Evolutionary conservation across 2,888 invertebrate species (phyloP).

Genomic region (Lycia hirtaria): DNA sequence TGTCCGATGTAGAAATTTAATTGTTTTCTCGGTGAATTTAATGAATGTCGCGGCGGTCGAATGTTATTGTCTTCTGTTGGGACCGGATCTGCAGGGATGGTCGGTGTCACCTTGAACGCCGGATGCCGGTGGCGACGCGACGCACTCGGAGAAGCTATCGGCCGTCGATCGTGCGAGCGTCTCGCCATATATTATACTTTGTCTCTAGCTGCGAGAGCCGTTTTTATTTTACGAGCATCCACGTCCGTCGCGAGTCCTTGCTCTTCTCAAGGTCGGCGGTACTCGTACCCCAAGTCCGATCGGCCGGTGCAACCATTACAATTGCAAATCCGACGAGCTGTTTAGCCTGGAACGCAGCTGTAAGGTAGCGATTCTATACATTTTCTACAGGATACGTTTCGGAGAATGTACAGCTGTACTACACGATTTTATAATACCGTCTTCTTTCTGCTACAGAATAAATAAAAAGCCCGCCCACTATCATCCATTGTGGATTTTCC

Average conservation of each 20-base stretch:
- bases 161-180: slow-evolving; percentile 79
- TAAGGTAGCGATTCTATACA: too few relatives aligned
- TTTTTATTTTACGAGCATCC: slow-evolving; percentile 80
- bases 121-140: slow-evolving; percentile 76
- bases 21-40: slow-evolving; percentile 5
- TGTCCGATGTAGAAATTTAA: slow-evolving; percentile 12
- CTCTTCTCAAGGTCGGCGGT: slow-evolving; percentile 76
- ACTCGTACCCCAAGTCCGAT: slow-evolving; percentile 56
- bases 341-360: too few relatives aligned
- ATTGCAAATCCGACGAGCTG: slow-evolving; percentile 45
- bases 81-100: slow-evolving; percentile 80
- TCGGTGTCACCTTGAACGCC: slow-evolving; percentile 82
- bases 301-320: slow-evolving; percentile 50
- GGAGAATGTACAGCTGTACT: too few relatives aligned
- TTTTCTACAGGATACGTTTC: too few relatives aligned
- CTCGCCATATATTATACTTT: slow-evolving; percentile 75
- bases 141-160: slow-evolving; percentile 78
- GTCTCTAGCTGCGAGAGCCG: slow-evolving; percentile 69
- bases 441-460: too few relatives aligned
- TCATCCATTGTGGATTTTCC: too few relatives aligned
- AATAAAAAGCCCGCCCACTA: too few relatives aligned
- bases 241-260: slow-evolving; percentile 77
- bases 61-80: slow-evolving; percentile 43
- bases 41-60: slow-evolving; percentile 10
- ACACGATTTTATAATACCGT: too few relatives aligned